Evolutionary conservation across 2,888 invertebrate species (phyloP), one percentile per base, ranked within the genome.

Genomic region (Drosophila heteroneura): DNA sequence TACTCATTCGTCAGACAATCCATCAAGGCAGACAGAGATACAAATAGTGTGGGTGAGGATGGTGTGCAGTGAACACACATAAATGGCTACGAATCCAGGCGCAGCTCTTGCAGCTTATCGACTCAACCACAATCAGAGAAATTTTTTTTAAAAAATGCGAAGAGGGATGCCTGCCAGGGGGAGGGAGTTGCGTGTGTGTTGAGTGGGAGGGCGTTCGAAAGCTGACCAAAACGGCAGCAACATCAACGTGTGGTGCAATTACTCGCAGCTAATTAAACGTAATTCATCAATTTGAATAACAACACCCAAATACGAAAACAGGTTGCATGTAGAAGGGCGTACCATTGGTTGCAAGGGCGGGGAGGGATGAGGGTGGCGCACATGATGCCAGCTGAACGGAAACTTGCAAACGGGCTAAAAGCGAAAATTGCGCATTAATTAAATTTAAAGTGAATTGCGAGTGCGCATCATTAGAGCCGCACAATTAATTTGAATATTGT

Each of bases 381-480:
- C 19, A 35, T 9, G 10, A 9, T 33, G 30, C 51, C 71, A 76
- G 58, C 52, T 76, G 67, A 67, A 63, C 61, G 28, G 70, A 79
- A 71, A 60, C 68, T 72, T 83, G 76, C 76, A 75, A 86, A 66
- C 71, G 79, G 63, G 74, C 77, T 74, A 76, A 83, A 86, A 78
- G 89, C 75, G 82, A 78, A 86, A 89, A 89, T 86, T 77, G 82
- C 63, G 68, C 85, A 85, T 87, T 86, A 89, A 86, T 86, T 86
- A 82, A 87, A 89, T 82, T 81, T 77, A 90, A 87, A 87, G 79
- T 66, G 87, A 74, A 68, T 74, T 58, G 76, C 76, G 76, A 82
- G 79, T 75, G 79, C 74, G 87, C 85, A 78, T 87, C 86, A 89
- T 89, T 89, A 89, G 89, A 87, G 81, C 64, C 73, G 76, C 75